Conservation (phyloP, 2,888 invertebrate species). For the Caenorhabditis sp. region DNA sequence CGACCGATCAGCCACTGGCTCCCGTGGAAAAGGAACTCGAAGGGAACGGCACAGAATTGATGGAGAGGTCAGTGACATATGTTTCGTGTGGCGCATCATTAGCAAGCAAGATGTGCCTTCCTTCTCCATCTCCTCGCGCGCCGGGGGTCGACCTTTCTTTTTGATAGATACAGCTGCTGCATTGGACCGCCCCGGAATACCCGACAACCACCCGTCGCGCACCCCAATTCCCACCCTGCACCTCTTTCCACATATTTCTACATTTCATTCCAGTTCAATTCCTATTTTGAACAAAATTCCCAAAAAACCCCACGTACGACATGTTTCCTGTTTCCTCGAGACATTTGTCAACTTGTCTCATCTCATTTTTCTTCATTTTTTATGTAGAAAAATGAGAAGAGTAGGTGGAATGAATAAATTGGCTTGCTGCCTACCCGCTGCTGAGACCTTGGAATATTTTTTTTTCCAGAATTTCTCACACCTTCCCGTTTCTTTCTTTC, state of each 20-base stretch:
- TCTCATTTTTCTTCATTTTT: conserved; percentile 27
- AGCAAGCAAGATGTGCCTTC: conserved; percentile 7
- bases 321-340: conserved; percentile 21
- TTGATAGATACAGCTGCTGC: conserved; percentile 48
- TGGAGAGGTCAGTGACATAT: conserved; percentile 46
- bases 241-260: neutral
- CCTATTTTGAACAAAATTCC: too few species aligned
- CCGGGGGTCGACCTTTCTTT: conserved; percentile 32
- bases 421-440: neutral
- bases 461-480: neutral
- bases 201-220: conserved; percentile 43
- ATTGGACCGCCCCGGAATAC: conserved; percentile 11
- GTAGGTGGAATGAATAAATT: neutral
- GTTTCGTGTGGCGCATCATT: conserved; percentile 45
- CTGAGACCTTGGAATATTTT: neutral
- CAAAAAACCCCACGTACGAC: neutral
- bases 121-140: too few species aligned
- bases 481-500: neutral
- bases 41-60: conserved; percentile 22
- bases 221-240: conserved; percentile 16
- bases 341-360: conserved; percentile 20
- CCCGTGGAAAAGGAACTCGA: neutral
- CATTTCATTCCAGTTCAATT: conserved; percentile 12
- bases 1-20: neutral
- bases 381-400: conserved; percentile 5